phyloP scores from a whole-genome alignment of 2,888 invertebrate species.

The Vanessa cardui region DNA sequence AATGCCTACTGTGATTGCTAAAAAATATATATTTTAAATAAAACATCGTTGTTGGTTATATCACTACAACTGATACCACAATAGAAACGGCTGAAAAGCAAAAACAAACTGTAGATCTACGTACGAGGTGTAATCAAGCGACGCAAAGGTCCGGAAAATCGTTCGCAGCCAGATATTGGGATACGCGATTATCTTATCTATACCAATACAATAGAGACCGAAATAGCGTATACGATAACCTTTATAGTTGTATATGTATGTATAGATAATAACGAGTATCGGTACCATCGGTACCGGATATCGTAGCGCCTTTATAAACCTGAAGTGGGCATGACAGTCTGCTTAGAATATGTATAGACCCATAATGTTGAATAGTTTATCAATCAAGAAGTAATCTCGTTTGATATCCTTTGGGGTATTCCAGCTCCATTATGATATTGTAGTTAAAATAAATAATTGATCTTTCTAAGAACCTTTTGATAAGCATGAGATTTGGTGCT shows the following conservation, averaged over 20 bases:
- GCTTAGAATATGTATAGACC: neutral
- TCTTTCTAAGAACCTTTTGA: too few relatives aligned
- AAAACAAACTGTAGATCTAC: slow-evolving; percentile 15
- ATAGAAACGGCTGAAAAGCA: slow-evolving; percentile 13
- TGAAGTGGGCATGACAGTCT: slow-evolving; percentile 12
- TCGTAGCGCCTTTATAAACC: slow-evolving; percentile 12
- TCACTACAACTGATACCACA: neutral
- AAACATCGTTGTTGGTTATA: neutral
- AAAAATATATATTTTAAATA: neutral
- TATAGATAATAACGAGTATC: slow-evolving; percentile 15
- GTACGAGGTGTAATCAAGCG: slow-evolving; percentile 34
- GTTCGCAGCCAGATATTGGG: slow-evolving; percentile 19
- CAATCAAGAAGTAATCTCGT: neutral
- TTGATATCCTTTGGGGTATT: slow-evolving; percentile 1
- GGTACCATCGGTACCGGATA: neutral
- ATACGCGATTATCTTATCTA: slow-evolving; percentile 19
- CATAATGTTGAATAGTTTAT: slow-evolving; percentile 1
- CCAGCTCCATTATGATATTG: too few relatives aligned
- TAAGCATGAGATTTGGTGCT: too few relatives aligned
- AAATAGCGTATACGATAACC: slow-evolving; percentile 14
- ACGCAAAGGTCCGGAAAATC: slow-evolving; percentile 36
- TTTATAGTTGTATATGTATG: slow-evolving; percentile 15
- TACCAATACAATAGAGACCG: slow-evolving; percentile 18
- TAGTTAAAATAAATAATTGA: too few relatives aligned
- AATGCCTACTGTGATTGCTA: too few relatives aligned